A percentile compares a stretch with the other conserved stretches of the same genome.
Conservation (phyloP, 2,888 invertebrate genomes). For the Boloria selene region DNA sequence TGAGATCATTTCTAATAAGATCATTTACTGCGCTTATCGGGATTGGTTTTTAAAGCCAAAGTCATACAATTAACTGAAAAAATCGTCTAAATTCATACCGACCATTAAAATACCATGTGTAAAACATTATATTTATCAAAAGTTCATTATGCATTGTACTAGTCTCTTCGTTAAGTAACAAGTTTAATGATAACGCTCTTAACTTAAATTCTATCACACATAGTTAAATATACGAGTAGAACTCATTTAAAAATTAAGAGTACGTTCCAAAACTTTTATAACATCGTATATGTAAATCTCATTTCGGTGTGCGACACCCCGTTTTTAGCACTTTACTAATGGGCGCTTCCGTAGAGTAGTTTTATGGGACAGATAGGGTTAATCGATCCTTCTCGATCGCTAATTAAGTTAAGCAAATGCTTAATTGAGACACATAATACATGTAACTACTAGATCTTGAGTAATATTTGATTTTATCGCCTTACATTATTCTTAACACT, state of each 20-base stretch:
- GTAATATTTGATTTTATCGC: too few relatives aligned
- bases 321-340: constrained; percentile 29
- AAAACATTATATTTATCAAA: too few relatives aligned
- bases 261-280: constrained; percentile 1
- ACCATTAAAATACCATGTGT: too few relatives aligned
- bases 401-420: neutral
- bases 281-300: constrained; percentile 6
- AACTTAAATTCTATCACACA: constrained; percentile 7
- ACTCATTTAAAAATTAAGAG: constrained; percentile 3
- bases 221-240: too few relatives aligned
- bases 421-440: constrained; percentile 4
- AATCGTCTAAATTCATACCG: too few relatives aligned
- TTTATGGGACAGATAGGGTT: neutral
- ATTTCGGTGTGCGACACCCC: constrained; percentile 21
- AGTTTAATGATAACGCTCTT: neutral
- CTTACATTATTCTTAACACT: too few relatives aligned
- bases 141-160: neutral
- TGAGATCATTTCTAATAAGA: too few relatives aligned
- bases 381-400: neutral
- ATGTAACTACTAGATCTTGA: too few relatives aligned
- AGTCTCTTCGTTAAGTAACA: neutral
- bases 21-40: too few relatives aligned
- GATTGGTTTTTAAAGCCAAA: too few relatives aligned
- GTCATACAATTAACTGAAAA: too few relatives aligned
- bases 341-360: constrained; percentile 19